Percentiles rank a stretch among this genome's conserved stretches.
phyloP scores from a whole-genome alignment of 2,797 vertebrate genomes.

The Melopsittacus undulatus region DNA sequence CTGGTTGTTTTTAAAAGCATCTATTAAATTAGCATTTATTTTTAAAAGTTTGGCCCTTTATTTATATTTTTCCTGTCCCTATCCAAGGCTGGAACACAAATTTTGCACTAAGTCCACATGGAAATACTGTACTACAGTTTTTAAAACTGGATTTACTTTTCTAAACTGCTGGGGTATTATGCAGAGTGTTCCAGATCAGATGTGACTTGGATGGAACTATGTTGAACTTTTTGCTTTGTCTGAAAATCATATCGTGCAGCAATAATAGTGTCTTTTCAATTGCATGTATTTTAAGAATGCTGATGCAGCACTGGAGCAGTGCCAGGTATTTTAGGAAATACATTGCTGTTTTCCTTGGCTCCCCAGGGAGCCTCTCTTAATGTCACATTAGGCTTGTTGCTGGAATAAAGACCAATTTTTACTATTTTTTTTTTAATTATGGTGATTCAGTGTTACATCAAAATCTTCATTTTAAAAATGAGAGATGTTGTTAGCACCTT shows the following conservation, averaged over 20 bases:
- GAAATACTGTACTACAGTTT: not conserved
- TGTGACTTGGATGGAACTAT: not conserved
- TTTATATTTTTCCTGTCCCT: not conserved
- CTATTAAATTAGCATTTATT: not conserved
- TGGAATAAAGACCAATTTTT: not conserved
- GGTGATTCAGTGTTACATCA: not conserved
- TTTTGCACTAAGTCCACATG: not conserved
- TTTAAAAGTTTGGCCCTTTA: not conserved
- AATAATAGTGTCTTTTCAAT: not conserved
- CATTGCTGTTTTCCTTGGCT: conserved; percentile 13
- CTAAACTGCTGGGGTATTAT: not conserved
- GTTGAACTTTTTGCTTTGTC: not conserved
- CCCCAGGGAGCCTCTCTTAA: not conserved
- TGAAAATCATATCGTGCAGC: not conserved
- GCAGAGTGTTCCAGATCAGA: not conserved
- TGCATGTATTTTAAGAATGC: conserved; percentile 2
- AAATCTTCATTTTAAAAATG: not conserved
- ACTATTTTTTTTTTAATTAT: not conserved
- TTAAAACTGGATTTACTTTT: not conserved
- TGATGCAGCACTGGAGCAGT: conserved; percentile 27
- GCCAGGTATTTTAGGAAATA: conserved; percentile 34
- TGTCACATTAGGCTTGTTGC: not conserved
- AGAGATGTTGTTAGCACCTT: not conserved
- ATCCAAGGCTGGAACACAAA: not conserved
- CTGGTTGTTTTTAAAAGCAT: not conserved